Evolutionary conservation across 2,113 vertebrate species (phyloP).

Genomic region (Rhabdornis inornatus): DNA sequence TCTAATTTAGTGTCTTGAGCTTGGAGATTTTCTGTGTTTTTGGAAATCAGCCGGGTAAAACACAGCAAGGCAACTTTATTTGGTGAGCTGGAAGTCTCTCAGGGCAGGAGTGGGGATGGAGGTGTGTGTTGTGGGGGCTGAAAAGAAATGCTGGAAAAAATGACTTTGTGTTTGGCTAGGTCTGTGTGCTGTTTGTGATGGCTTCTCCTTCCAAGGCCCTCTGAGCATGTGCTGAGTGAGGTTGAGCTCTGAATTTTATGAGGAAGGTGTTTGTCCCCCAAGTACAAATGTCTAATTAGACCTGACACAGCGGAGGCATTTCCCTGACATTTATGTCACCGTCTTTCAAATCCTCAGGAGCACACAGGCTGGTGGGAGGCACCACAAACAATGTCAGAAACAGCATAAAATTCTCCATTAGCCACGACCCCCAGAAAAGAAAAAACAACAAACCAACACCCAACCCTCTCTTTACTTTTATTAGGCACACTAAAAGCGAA

Average conservation of each 20-base stretch:
- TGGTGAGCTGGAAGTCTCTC: neutral
- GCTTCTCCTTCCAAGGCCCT: neutral
- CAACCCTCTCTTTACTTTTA: conserved; percentile 70
- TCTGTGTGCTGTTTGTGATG: neutral
- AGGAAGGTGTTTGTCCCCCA: conserved; percentile 63
- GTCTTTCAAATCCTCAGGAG: conserved; percentile 69
- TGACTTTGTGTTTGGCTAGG: neutral
- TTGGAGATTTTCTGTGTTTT: neutral
- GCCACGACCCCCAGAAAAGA: conserved; percentile 67
- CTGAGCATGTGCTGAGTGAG: neutral
- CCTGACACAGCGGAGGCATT: conserved; percentile 70
- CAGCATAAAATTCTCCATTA: conserved; percentile 78
- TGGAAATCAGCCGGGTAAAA: neutral
- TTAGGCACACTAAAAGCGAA: conserved; percentile 75
- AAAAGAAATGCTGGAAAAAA: neutral
- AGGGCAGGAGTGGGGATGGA: neutral
- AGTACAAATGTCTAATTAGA: conserved; percentile 75
- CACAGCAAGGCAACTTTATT: neutral
- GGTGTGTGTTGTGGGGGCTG: neutral
- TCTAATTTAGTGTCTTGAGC: neutral
- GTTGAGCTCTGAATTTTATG: conserved; percentile 56
- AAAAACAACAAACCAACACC: conserved; percentile 3
- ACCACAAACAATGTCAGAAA: conserved; percentile 75
- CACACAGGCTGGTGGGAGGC: conserved; percentile 68
- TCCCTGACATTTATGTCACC: conserved; percentile 75